A percentile compares a stretch with the other conserved stretches of the same genome.
These are phyloP conservation scores for Alligator sinensis DNA, from an alignment of 2,113 vertebrate species.

Conservation along the genomic window DNA sequence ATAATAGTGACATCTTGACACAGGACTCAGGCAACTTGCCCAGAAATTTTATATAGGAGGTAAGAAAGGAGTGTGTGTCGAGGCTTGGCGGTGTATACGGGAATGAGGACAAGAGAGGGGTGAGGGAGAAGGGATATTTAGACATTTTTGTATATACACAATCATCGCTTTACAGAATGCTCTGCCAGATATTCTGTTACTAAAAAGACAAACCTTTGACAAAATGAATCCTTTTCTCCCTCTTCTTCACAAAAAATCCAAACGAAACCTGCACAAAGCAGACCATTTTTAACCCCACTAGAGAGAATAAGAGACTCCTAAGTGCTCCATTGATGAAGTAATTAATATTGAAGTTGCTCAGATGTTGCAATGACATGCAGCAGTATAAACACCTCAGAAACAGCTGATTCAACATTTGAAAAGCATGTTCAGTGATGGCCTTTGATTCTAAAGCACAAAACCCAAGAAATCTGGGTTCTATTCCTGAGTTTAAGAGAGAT, in stretches of 20 bases:
- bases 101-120: not conserved
- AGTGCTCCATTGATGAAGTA: not conserved
- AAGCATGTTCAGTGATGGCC: not conserved
- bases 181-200: rapidly evolving
- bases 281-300: not conserved
- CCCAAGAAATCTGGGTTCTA: not conserved
- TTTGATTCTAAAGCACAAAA: not conserved
- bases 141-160: not conserved
- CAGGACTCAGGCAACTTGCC: not conserved
- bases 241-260: not conserved
- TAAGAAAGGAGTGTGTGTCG: not conserved
- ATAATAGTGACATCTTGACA: rapidly evolving
- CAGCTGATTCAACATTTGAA: not conserved
- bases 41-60: not conserved
- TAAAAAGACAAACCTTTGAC: not conserved
- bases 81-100: not conserved
- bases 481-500: not conserved
- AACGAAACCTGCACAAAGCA: not conserved
- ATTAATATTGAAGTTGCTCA: not conserved
- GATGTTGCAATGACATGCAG: not conserved
- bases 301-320: not conserved
- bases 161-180: rapidly evolving
- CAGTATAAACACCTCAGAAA: not conserved
- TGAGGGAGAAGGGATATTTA: not conserved
- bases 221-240: not conserved